Evolutionary conservation across 2,888 invertebrate species (phyloP).

Genomic region (Nysson spinosus): DNA sequence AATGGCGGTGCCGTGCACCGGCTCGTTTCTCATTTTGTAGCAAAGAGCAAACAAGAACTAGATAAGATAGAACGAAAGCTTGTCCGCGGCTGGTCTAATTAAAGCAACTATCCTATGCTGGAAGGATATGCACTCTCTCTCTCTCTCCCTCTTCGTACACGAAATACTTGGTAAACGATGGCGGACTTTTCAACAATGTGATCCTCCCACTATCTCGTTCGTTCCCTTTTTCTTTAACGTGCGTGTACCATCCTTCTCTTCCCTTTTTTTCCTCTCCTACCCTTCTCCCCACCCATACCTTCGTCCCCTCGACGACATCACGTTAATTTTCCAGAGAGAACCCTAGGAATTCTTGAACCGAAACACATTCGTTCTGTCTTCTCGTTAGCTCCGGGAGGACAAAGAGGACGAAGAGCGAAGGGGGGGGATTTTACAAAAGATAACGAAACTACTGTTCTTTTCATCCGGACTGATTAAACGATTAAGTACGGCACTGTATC

Average conservation of each 20-base stretch:
- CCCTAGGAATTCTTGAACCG: constrained; percentile 31
- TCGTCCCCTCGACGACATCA: constrained; percentile 5
- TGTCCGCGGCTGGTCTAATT: constrained; percentile 35
- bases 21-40: constrained; percentile 30
- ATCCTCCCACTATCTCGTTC: neutral
- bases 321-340: constrained; percentile 30
- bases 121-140: constrained; percentile 1
- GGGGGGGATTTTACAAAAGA: constrained; percentile 47
- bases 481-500: constrained; percentile 22
- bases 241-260: neutral
- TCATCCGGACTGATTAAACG: constrained; percentile 51
- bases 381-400: constrained; percentile 41
- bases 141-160: too few species aligned
- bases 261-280: neutral
- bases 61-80: constrained; percentile 36
- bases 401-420: constrained; percentile 35
- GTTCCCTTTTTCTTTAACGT: neutral
- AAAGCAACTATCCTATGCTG: constrained; percentile 23
- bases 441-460: constrained; percentile 44
- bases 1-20: constrained; percentile 28
- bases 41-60: constrained; percentile 28
- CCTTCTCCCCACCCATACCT: neutral
- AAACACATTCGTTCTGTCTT: constrained; percentile 45
- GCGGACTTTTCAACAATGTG: neutral
- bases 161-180: too few species aligned